Base-by-base conservation (phyloP, 2,797 vertebrate genomes). In the Orestias chungarensis region DNA sequence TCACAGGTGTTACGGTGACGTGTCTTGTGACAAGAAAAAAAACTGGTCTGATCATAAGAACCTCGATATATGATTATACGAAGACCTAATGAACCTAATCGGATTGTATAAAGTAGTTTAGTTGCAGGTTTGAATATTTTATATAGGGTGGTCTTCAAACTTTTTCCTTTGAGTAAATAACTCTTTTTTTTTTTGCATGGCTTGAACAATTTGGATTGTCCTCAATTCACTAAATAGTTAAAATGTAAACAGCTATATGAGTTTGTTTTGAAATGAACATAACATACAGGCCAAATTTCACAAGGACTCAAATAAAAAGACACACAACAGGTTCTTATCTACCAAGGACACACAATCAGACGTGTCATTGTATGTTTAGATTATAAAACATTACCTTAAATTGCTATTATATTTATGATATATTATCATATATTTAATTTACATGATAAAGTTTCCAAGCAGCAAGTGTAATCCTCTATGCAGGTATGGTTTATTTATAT, bases 21-120 rank as follows among this genome's bases (percentile, higher is more conserved):
- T n/a, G n/a, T n/a, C n/a, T n/a, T n/a, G n/a, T n/a, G n/a, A n/a
- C n/a, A n/a, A n/a, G n/a, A n/a, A n/a, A n/a, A n/a, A n/a, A n/a
- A n/a, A n/a, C n/a, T n/a, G n/a, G n/a, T n/a, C n/a, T n/a, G n/a
- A n/a, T n/a, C n/a, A n/a, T n/a, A n/a, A n/a, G n/a, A n/a, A n/a
- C n/a, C n/a, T n/a, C n/a, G n/a, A n/a, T n/a, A n/a, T n/a, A n/a
- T n/a, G n/a, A n/a, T n/a, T n/a, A n/a, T n/a, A n/a, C n/a, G n/a
- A n/a, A n/a, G n/a, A n/a, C n/a, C n/a, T n/a, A n/a, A n/a, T n/a
- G n/a, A n/a, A n/a, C n/a, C n/a, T n/a, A n/a, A n/a, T 40, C 47
- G 44, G 52, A 55, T 69, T 79, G 66, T 72, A 70, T 69, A 47
- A 42, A 73, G 52, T 72, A 25, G 15, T 54, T 73, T 66, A 8